Evolutionary conservation across 2,113 vertebrate species (phyloP), one percentile per base, ranked within the genome.

Genomic region (Hippocampus abdominalis): DNA sequence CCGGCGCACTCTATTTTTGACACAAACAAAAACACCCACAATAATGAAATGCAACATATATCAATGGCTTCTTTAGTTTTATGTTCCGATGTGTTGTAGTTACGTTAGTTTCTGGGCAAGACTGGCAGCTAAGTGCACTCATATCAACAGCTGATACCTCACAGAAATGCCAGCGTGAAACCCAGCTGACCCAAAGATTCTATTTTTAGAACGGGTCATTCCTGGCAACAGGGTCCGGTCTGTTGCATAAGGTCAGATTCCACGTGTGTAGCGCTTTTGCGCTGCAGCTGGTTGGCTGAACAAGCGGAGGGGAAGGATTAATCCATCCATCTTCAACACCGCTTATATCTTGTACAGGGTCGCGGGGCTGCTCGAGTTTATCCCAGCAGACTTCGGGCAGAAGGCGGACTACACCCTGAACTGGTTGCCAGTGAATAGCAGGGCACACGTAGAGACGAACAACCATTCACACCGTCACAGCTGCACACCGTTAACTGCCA

Each of bases 211-310:
- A 48, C 9, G 48, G 80, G 20, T 29, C 70, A 16, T 70, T 62
- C 69, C 49, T 67, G 66, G 51, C 66, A 42, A 60, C 29, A 39
- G 49, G 0, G 9, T 56, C 39, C 6, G 42, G 72, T 53, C 57
- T 56, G 70, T 87, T 85, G 85, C 72, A 71, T 84, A 86, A 82
- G 68, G 42, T 78, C 70, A 76, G 71, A 77, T 86, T 77, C 75
- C 72, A 68, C 9, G 71, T 81, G 25, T 20, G 40, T 15, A 9
- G 42, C n/a, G 12, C 25, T 62, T 9, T 21, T 21, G 23, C 3
- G 12, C 62, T n/a, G 12, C 39, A 15, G 40, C 62, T 40, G 36
- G 62, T 25, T 23, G 18, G 39, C 36, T 23, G 15, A n/a, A 13
- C 61, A 63, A 40, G 10, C 23, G 23, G 1, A 23, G 61, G 61